phyloP scores from a whole-genome alignment of 2,888 invertebrate genomes.

The Andrena hattorfiana region DNA sequence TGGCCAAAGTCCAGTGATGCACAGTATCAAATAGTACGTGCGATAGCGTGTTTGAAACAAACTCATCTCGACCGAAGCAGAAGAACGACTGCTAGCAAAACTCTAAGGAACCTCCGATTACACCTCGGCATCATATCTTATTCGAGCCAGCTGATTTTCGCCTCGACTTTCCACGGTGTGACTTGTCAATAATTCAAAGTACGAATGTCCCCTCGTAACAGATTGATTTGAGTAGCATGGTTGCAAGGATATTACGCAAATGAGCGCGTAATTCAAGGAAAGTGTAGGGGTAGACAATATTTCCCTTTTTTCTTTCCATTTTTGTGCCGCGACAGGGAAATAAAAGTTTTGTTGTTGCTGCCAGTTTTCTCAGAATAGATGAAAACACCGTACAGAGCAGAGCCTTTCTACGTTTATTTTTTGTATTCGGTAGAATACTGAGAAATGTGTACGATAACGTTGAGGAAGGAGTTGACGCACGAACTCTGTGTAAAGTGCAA shows the following conservation, averaged over 20 bases:
- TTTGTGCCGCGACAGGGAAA: not conserved
- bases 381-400: not conserved
- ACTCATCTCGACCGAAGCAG: not conserved
- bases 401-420: not conserved
- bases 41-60: not conserved
- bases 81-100: too few relatives aligned
- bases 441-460: not conserved
- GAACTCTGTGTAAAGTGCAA: not conserved
- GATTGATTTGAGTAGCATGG: too few relatives aligned
- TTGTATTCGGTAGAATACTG: not conserved
- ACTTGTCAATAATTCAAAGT: too few relatives aligned
- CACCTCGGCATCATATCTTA: too few relatives aligned
- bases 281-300: not conserved
- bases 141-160: too few relatives aligned
- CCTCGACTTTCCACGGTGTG: too few relatives aligned
- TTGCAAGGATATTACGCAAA: too few relatives aligned
- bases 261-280: not conserved
- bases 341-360: not conserved
- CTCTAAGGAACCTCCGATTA: too few relatives aligned
- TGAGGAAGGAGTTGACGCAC: not conserved
- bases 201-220: not conserved
- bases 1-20: conserved; percentile 6
- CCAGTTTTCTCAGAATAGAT: not conserved
- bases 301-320: not conserved
- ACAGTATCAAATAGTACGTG: not conserved